A percentile compares a stretch with the other conserved stretches of the same genome.
phyloP scores from a whole-genome alignment of 2,888 invertebrate species.

The Sabellastarte sp. region DNA sequence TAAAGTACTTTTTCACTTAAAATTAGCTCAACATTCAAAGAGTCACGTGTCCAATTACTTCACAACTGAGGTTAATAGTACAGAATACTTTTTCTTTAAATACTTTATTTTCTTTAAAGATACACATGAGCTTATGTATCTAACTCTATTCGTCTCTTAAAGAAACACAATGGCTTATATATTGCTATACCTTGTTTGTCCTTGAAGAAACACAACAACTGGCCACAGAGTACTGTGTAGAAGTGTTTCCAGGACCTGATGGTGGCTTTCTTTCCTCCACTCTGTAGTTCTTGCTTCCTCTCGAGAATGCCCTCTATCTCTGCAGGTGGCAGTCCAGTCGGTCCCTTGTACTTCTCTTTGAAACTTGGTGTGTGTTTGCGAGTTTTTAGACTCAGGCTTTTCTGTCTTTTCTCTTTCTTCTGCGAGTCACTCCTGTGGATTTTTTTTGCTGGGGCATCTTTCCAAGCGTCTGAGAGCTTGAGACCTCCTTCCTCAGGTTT shows the following conservation, averaged over 20 bases:
- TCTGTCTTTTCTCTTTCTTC: slow-evolving; percentile 43
- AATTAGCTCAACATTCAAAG: too few species aligned
- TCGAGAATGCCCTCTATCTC: slow-evolving; percentile 90
- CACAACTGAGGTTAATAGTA: too few species aligned
- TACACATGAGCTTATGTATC: too few species aligned
- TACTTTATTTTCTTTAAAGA: too few species aligned
- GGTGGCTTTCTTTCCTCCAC: slow-evolving; percentile 90
- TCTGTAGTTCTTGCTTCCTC: slow-evolving; percentile 89
- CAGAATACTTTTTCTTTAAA: too few species aligned
- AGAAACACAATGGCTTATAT: too few species aligned
- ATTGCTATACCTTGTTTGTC: slow-evolving; percentile 70
- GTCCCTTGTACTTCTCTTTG: slow-evolving; percentile 62
- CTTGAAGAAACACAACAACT: slow-evolving; percentile 95
- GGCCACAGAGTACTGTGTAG: slow-evolving; percentile 94
- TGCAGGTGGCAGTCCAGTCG: slow-evolving; percentile 67
- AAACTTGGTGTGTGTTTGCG: slow-evolving; percentile 79
- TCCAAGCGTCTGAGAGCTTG: slow-evolving; percentile 22
- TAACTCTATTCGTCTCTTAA: too few species aligned
- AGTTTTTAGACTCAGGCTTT: slow-evolving; percentile 86
- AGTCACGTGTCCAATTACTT: too few species aligned
- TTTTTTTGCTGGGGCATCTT: slow-evolving; percentile 17
- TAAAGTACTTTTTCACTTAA: too few species aligned
- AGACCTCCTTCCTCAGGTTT: slow-evolving; percentile 16
- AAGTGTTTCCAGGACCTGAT: slow-evolving; percentile 94
- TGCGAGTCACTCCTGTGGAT: slow-evolving; percentile 23